Conservation (phyloP, 2,888 invertebrate species). For the Ceriagrion tenellum region DNA sequence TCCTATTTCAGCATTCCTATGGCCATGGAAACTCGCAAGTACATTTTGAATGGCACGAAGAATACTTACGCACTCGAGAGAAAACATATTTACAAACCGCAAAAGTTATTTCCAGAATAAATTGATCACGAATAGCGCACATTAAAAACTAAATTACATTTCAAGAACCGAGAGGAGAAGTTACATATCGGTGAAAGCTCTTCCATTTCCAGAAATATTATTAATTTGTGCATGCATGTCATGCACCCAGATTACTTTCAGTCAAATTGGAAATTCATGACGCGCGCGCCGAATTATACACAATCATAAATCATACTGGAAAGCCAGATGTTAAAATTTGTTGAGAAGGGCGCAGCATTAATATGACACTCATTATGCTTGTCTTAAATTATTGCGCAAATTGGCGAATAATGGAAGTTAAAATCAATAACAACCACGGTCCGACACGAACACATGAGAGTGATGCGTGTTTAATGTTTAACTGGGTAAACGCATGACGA, state of each 20-base stretch:
- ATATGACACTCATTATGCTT: background rate
- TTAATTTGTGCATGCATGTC: background rate
- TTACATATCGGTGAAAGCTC: background rate
- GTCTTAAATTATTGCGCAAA: background rate
- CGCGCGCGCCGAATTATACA: background rate
- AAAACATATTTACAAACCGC: no score
- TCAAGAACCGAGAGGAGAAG: background rate
- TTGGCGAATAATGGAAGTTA: background rate
- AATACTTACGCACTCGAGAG: no score
- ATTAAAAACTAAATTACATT: no score
- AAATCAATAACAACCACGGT: background rate
- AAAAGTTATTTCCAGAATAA: no score
- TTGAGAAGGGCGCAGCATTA: background rate
- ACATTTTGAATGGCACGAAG: no score
- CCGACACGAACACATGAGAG: background rate
- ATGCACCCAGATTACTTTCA: background rate
- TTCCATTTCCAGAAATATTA: background rate
- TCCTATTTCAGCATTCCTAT: no score
- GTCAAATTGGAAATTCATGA: background rate
- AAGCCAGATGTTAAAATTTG: background rate
- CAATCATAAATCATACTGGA: background rate
- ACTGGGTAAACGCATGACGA: background rate
- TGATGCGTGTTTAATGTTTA: background rate
- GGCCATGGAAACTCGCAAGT: no score
- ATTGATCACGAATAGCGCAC: no score